Base-by-base conservation (phyloP, 2,797 vertebrate species). In the Etheostoma perlongum region DNA sequence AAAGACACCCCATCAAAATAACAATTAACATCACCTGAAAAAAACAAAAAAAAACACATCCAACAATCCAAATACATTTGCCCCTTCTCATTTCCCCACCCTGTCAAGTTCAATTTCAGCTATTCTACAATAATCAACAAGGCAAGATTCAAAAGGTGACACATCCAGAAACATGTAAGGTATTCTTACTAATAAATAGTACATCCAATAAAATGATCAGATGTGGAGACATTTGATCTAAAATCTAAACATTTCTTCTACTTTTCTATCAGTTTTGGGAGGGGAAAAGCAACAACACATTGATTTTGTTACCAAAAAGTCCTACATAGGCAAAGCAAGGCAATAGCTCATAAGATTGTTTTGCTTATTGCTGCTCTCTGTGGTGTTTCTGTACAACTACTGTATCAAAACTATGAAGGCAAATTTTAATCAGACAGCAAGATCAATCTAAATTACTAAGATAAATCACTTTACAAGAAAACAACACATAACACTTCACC, bases 331-430 rank as follows among this genome's bases (percentile, higher is more conserved):
- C 90, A 71, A 89, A 87, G 84, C 83, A 89, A 92, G 88, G 86
- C 86, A 85, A 79, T 51, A 77, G 76, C 86, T 95, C 94, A 95
- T 91, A 93, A 96, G 93, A 89, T 95, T 94, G 95, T 53, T 94
- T 94, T 94, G 92, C 93, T 94, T 94, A 93, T 95, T 78, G 57
- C 95, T 94, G 88, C 94, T 95, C 94, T 95, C 93, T 93, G 94
- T 95, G 95, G 93, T 94, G 96, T 95, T 40, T 95, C 93, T 95
- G 95, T 95, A 96, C 95, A 97, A 58, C 95, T 95, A 95, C 92
- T 96, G 95, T 96, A 95, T 96, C 89, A 95, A 96, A 97, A 96
- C 95, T 95, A 95, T 96, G 97, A 97, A 99, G 97, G 97, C 97
- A 98, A 96, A 96, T 95, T 96, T 96, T 95, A 78, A 95, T 95